A percentile compares a stretch with the other conserved stretches of the same genome.
These are phyloP conservation scores for Drosophila mulleri DNA, from an alignment of 2,888 invertebrate species.

Conservation along the genomic window DNA sequence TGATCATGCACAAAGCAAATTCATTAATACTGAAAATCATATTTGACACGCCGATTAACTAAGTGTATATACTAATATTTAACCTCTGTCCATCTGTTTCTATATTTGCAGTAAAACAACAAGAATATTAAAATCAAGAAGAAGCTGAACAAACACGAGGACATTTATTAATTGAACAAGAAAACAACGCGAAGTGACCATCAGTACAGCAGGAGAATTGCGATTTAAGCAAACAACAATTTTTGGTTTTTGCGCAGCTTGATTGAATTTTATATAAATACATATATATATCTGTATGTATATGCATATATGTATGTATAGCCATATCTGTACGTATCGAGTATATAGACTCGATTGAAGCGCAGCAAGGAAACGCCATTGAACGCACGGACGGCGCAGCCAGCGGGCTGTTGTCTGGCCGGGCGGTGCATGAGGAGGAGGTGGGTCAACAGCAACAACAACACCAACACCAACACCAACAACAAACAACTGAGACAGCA, in stretches of 20 bases:
- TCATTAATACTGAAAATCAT: slow-evolving; percentile 20
- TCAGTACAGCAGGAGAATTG: slow-evolving; percentile 57
- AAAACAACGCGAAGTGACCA: slow-evolving; percentile 40
- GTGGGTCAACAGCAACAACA: slow-evolving; percentile 41
- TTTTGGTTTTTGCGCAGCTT: slow-evolving; percentile 31
- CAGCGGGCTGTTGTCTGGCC: slow-evolving; percentile 67
- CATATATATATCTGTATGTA: slow-evolving; percentile 4
- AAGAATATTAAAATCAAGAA: slow-evolving; percentile 6
- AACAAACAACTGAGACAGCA: slow-evolving; percentile 27
- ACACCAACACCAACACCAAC: slow-evolving; percentile 24
- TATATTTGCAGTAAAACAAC: slow-evolving; percentile 45
- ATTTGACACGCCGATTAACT: slow-evolving; percentile 29
- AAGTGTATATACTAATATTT: slow-evolving; percentile 29
- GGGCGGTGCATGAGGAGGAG: slow-evolving; percentile 45
- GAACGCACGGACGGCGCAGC: slow-evolving; percentile 71
- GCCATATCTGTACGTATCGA: slow-evolving; percentile 1
- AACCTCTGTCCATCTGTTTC: slow-evolving; percentile 21
- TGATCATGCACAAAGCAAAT: slow-evolving; percentile 37
- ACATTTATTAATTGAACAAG: slow-evolving; percentile 39
- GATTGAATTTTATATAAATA: not conserved
- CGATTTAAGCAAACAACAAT: slow-evolving; percentile 65
- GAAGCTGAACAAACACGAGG: slow-evolving; percentile 40
- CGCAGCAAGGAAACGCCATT: slow-evolving; percentile 71
- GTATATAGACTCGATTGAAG: slow-evolving; percentile 5
- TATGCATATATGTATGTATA: not conserved